phyloP scores from a whole-genome alignment of 1,140 invertebrate genomes.

The Drosophila biarmipes region DNA sequence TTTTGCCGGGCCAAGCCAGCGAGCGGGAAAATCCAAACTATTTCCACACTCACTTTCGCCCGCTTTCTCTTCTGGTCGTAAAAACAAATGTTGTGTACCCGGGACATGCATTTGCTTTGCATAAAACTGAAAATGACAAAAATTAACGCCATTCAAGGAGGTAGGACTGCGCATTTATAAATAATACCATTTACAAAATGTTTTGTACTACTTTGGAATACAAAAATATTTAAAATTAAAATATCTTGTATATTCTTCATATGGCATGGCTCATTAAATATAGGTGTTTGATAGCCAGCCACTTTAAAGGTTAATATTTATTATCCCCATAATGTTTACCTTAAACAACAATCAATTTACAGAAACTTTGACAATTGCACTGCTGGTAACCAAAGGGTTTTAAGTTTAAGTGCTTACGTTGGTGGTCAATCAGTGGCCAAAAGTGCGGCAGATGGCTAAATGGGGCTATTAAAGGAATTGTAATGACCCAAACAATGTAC shows the following conservation, averaged over 20 bases:
- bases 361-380: too few species aligned
- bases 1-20: conserved; percentile 20
- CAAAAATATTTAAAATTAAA: neutral
- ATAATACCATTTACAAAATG: neutral
- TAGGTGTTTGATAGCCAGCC: too few species aligned
- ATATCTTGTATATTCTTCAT: neutral
- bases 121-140: conserved; percentile 37
- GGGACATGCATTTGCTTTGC: conserved; percentile 11
- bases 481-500: neutral
- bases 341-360: neutral
- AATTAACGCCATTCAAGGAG: conserved; percentile 26
- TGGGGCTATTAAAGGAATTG: neutral
- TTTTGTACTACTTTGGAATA: too few species aligned
- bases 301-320: neutral
- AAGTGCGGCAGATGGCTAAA: conserved; percentile 1
- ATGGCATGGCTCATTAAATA: too few species aligned
- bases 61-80: conserved; percentile 4
- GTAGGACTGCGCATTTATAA: neutral
- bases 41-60: conserved; percentile 22
- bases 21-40: conserved; percentile 47
- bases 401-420: neutral
- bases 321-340: neutral
- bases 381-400: neutral
- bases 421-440: neutral
- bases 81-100: conserved; percentile 40